Base-by-base conservation (phyloP, 2,888 invertebrate species). In the Plutella xylostella region DNA sequence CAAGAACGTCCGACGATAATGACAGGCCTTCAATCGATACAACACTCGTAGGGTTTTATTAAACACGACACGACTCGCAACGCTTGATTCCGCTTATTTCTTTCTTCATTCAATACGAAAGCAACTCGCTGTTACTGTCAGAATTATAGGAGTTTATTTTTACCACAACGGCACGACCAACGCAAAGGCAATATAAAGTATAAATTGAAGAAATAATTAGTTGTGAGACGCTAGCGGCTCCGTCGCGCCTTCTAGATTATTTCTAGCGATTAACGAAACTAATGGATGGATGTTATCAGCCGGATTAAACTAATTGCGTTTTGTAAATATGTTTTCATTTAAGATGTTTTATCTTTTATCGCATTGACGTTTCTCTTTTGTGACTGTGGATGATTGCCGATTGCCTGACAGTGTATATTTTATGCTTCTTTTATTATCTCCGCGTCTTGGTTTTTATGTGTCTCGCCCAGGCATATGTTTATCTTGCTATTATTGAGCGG, bases 251-350 rank as follows among this genome's bases (percentile, higher is more conserved):
- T 43, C 42, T 45, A 60, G 65, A 70, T 68, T 57, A 61, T 63
- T 68, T 57, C 53, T 49, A 52, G 46, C 60, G 65, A 68, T 70
- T 61, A 60, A 57, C 49, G 54, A 49, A 61, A 59, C 57, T 61
- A 65, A 67, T 65, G 66, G 65, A 67, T 60, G 55, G 65, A 70
- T 68, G 56, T 66, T 71, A 73, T 74, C 72, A 63, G 49, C 49
- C 56, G 55, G 62, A 68, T 69, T 66, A 66, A 63, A 70, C 65
- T 70, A 73, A 73, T 74, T 69, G 68, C 65, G 51, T 65, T 68
- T 62, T 63, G 65, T 68, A 68, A 64, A 59, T 58, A 62, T 55
- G 61, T 62, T 67, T 67, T 68, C 50, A 55, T 56, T 55, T 37
- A 46, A 51, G 28, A 2, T 12, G 28, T n/a, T 12, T 7, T 34